Base-by-base conservation (phyloP, 2,113 vertebrate species). In the Myiagra hebetior region DNA sequence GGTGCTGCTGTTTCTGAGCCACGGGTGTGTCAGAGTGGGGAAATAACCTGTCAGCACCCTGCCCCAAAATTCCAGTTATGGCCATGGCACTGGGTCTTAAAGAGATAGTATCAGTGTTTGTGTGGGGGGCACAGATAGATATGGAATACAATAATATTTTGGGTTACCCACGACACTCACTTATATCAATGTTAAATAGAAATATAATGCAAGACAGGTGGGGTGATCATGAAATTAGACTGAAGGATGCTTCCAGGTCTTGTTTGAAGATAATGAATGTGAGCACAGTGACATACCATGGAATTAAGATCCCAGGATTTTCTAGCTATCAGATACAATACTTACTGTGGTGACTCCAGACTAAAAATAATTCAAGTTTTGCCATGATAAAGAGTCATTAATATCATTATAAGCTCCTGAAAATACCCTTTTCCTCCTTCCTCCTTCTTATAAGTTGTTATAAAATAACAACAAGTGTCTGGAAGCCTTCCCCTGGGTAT, bases 11-110 rank as follows among this genome's bases (percentile, higher is more conserved):
- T 11, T 46, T 35, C 67, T 8, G 7, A 52, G 37, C 20, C 37
- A 35, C 19, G 6, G 19, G 8, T 19, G 6, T 27, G 4, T 13
- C 2, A 0, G 26, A 26, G 20, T 0, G 0, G n/a, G 6, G 17
- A 15, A 55, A 39, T n/a, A 63, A 73, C 4, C 33, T 63, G 22
- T 22, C 33, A 63, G 39, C 47, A 63, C 6, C 7, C 39, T 46
- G 27, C 21, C 18, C 57, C 22, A 55, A 47, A 74, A 64, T 28
- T 47, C 33, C 1, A 1, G 14, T 63, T 84, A 41, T 64, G 28
- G 28, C 28, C 18, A 8, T 28, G 28, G 22, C 57, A 39, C 14
- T 7, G 13, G 7, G 11, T 46, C 49, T 55, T 55, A 46, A 55
- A 73, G 49, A 39, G 47, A 53, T 17, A 35, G 11, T 39, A 27